A percentile compares a stretch with the other conserved stretches of the same genome.
Evolutionary conservation across 2,888 invertebrate species (phyloP).

Genomic region (Elegia similella): DNA sequence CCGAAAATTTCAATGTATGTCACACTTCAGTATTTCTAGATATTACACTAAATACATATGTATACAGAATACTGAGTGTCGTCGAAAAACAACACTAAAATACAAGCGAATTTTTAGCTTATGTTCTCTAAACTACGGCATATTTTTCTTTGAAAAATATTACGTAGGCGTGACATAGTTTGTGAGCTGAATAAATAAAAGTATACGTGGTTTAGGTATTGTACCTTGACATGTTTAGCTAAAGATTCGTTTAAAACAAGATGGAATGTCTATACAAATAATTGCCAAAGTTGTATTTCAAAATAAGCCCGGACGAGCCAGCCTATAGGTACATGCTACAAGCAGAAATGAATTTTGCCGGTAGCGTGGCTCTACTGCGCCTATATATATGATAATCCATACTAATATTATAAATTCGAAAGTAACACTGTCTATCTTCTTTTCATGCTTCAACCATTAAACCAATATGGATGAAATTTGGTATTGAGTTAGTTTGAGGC

Average conservation of each 20-base stretch:
- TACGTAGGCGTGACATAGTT: constrained; percentile 8
- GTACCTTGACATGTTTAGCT: constrained; percentile 7
- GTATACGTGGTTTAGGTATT: neutral
- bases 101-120: neutral
- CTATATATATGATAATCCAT: too few relatives aligned
- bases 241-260: neutral
- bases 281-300: too few relatives aligned
- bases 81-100: neutral
- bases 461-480: too few relatives aligned
- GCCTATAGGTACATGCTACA: neutral
- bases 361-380: too few relatives aligned
- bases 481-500: too few relatives aligned
- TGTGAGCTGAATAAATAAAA: constrained; percentile 10
- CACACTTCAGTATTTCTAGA: neutral
- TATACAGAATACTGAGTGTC: neutral
- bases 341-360: too few relatives aligned
- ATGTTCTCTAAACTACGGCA: constrained; percentile 1
- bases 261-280: neutral
- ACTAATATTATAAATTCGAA: too few relatives aligned
- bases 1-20: too few relatives aligned
- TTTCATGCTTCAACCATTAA: too few relatives aligned
- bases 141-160: neutral
- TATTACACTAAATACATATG: neutral
- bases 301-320: too few relatives aligned
- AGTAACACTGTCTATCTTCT: too few relatives aligned